Evolutionary conservation across 1,140 invertebrate genomes (phyloP).

Genomic region (Kradibia gibbosae): DNA sequence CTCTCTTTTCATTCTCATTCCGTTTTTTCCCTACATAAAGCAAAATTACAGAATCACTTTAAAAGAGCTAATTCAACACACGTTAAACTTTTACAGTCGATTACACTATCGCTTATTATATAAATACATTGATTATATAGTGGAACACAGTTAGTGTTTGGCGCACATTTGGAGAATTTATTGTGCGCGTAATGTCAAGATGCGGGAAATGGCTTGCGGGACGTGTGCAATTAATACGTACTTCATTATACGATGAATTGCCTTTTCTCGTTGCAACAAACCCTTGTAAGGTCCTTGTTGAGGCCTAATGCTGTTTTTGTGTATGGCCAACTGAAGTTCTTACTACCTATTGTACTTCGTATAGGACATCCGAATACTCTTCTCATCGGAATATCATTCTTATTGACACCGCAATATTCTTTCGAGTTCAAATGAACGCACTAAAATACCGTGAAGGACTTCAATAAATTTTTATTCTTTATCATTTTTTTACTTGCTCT

Average conservation of each 20-base stretch:
- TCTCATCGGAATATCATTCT: not conserved
- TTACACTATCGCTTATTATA: not conserved
- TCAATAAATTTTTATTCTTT: conserved; percentile 10
- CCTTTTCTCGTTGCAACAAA: conserved; percentile 58
- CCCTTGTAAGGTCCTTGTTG: conserved; percentile 53
- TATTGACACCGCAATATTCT: not conserved
- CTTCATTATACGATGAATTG: conserved; percentile 64
- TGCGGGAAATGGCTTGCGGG: conserved; percentile 68
- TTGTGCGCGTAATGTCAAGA: conserved; percentile 65
- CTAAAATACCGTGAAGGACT: not conserved
- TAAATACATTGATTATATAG: not conserved
- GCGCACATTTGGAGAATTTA: conserved; percentile 48
- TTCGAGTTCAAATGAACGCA: not conserved
- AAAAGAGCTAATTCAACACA: not conserved
- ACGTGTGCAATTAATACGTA: conserved; percentile 60
- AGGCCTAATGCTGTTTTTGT: conserved; percentile 1
- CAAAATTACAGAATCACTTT: not conserved
- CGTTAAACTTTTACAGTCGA: not conserved
- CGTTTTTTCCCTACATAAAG: not conserved
- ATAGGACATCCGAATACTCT: not conserved
- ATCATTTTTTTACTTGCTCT: not conserved
- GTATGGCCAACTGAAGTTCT: not conserved
- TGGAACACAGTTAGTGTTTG: not conserved
- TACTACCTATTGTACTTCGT: not conserved
- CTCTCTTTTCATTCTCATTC: too few relatives aligned